Conservation (phyloP, 2,113 vertebrate genomes). For the Xenopus borealis region DNA sequence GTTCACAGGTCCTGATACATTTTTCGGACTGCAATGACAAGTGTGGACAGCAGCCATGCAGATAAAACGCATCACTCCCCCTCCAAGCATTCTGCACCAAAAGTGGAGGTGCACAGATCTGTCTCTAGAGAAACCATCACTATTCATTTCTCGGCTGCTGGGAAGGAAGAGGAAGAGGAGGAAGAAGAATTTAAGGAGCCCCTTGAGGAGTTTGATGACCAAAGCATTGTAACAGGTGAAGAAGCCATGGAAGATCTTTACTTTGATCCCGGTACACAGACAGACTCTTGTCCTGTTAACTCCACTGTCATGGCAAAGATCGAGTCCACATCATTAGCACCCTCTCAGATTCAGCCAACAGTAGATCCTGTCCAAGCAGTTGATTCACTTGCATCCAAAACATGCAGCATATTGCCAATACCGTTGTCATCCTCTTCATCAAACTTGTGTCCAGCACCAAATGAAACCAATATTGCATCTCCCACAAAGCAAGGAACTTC, state of each 20-base stretch:
- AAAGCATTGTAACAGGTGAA: conserved; percentile 76
- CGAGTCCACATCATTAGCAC: conserved; percentile 54
- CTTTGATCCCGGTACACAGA: conserved; percentile 64
- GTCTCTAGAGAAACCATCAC: conserved; percentile 92
- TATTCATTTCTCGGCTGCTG: conserved; percentile 95
- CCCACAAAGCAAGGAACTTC: conserved; percentile 72
- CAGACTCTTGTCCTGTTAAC: conserved; percentile 54
- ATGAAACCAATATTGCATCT: conserved; percentile 58
- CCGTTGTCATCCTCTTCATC: conserved; percentile 58
- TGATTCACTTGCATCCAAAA: conserved; percentile 53
- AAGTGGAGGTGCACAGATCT: conserved; percentile 94
- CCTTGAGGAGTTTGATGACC: conserved; percentile 70
- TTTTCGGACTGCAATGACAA: conserved; percentile 88
- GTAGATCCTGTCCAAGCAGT: conserved; percentile 58
- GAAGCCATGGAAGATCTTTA: conserved; percentile 88
- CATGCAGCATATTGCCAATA: conserved; percentile 63
- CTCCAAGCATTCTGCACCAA: conserved; percentile 78
- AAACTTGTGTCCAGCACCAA: conserved; percentile 53
- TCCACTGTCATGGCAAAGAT: conserved; percentile 57
- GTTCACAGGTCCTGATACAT: conserved; percentile 70
- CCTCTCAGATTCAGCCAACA: conserved; percentile 52
- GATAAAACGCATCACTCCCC: conserved; percentile 73
- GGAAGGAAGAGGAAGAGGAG: conserved; percentile 95
- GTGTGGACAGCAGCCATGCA: conserved; percentile 83
- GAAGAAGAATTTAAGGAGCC: conserved; percentile 74